Conservation (phyloP, 2,113 vertebrate genomes). For the Brevimyrus niger region DNA sequence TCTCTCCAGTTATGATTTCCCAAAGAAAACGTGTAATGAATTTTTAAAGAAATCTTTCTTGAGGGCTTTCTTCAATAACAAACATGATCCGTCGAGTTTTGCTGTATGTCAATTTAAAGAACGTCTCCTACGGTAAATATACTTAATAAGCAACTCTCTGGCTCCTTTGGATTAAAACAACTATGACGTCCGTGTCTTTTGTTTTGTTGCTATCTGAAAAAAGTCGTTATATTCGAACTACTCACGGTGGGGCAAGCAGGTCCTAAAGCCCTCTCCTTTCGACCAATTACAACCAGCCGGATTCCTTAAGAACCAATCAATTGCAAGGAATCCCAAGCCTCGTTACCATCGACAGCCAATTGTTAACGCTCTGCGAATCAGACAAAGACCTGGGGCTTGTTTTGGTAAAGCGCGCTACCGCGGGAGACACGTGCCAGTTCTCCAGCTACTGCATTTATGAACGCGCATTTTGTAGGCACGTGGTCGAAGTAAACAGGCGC, state of each 20-base stretch:
- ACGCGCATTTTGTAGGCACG: constrained; percentile 43
- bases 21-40: constrained; percentile 16
- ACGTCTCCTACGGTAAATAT: not conserved
- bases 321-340: not conserved
- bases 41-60: not conserved
- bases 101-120: not conserved
- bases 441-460: constrained; percentile 33
- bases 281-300: constrained; percentile 3
- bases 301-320: constrained; percentile 2
- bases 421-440: constrained; percentile 37
- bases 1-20: not conserved
- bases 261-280: not conserved
- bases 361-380: not conserved
- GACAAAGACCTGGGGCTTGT: constrained; percentile 44
- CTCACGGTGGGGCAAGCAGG: not conserved
- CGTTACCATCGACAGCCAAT: constrained; percentile 15
- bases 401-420: constrained; percentile 47
- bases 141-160: not conserved
- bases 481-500: constrained; percentile 40
- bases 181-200: constrained; percentile 6
- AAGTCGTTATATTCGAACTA: constrained; percentile 19
- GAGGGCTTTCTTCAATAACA: not conserved
- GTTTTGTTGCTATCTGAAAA: constrained; percentile 21
- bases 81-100: not conserved
- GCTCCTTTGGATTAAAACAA: not conserved